Percentiles rank a stretch among this genome's conserved stretches.
These are phyloP conservation scores for Hofmannophila pseudospretella DNA, from an alignment of 2,888 invertebrate species.

Conservation along the genomic window DNA sequence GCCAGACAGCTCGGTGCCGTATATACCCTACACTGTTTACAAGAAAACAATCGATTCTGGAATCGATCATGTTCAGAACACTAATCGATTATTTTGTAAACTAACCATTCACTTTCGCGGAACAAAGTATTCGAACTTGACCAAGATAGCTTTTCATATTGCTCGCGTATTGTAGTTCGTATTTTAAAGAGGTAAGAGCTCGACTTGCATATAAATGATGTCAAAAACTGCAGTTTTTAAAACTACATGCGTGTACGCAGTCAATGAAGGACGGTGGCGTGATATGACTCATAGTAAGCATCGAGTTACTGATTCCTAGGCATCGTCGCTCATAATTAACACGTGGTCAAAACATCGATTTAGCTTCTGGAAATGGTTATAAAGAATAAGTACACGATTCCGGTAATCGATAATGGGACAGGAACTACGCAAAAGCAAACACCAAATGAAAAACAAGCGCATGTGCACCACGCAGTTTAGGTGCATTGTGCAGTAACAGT, in stretches of 20 bases:
- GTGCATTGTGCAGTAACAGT: too few species aligned
- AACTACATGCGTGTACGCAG: slow-evolving; percentile 9
- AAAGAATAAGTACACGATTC: slow-evolving; percentile 21
- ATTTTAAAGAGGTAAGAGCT: not conserved
- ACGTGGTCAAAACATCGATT: slow-evolving; percentile 24
- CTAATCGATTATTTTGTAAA: slow-evolving; percentile 21
- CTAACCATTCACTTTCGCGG: not conserved
- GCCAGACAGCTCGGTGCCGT: slow-evolving; percentile 25
- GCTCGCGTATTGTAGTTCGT: not conserved
- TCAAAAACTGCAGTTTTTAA: not conserved
- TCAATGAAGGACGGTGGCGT: slow-evolving; percentile 11
- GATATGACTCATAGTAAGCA: slow-evolving; percentile 10
- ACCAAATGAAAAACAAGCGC: slow-evolving; percentile 19
- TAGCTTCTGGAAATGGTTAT: slow-evolving; percentile 23
- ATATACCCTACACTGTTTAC: slow-evolving; percentile 4
- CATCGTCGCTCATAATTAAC: slow-evolving; percentile 16
- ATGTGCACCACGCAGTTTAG: too few species aligned
- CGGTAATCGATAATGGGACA: slow-evolving; percentile 16
- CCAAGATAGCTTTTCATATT: not conserved
- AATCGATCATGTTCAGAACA: slow-evolving; percentile 15
- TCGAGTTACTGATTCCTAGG: slow-evolving; percentile 29
- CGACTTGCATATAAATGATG: not conserved
- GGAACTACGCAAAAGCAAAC: slow-evolving; percentile 11
- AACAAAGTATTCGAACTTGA: not conserved
- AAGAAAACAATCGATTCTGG: slow-evolving; percentile 16